Conservation (phyloP, 2,113 vertebrate species). For the Pan paniscus region DNA sequence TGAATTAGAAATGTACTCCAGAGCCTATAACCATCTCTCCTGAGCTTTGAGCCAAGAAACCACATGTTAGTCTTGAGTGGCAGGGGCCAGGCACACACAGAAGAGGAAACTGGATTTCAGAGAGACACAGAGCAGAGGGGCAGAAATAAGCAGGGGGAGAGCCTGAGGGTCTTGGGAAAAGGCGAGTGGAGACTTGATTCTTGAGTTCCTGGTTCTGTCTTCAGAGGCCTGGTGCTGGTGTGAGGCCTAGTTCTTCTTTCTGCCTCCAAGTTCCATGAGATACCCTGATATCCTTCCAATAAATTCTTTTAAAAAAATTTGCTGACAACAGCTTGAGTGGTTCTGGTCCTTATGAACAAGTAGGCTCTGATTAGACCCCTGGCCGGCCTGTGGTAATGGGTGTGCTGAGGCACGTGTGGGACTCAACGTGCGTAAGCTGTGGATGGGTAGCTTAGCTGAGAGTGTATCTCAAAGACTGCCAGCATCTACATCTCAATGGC, state of each 20-base stretch:
- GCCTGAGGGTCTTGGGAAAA: not conserved
- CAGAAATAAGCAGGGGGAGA: not conserved
- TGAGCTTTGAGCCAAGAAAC: not conserved
- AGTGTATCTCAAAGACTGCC: not conserved
- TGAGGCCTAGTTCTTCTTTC: not conserved
- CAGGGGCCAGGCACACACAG: not conserved
- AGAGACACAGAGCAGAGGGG: not conserved
- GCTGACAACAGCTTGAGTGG: not conserved
- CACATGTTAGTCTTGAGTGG: not conserved
- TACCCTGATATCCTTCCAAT: not conserved
- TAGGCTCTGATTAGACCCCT: not conserved
- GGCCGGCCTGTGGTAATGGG: not conserved
- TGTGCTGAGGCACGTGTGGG: accelerated
- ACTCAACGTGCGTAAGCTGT: not conserved
- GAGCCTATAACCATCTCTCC: not conserved
- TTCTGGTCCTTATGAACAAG: not conserved
- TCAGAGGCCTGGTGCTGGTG: not conserved
- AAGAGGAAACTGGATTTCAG: not conserved
- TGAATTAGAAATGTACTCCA: not conserved
- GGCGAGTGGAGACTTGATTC: not conserved
- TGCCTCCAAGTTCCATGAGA: not conserved
- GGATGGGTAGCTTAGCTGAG: not conserved
- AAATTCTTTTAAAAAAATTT: not conserved
- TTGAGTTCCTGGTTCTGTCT: not conserved
- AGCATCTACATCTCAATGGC: not conserved